phyloP scores from a whole-genome alignment of 2,888 invertebrate genomes.

The Oeneis ivallda region DNA sequence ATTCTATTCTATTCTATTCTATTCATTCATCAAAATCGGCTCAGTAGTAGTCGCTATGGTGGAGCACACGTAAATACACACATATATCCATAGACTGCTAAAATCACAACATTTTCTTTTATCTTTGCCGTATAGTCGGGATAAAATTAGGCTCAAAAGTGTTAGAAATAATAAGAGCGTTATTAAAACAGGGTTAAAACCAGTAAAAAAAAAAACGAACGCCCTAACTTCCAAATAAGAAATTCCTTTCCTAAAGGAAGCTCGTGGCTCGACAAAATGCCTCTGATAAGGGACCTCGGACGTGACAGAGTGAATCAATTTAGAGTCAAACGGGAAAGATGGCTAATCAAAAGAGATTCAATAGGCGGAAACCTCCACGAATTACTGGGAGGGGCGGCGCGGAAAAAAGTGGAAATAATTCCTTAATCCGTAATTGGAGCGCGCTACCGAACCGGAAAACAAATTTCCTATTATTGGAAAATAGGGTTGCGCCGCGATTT shows the following conservation, averaged over 20 bases:
- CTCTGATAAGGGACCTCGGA: conserved; percentile 34
- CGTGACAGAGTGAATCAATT: conserved; percentile 69
- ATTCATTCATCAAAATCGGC: too few relatives aligned
- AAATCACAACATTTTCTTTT: too few relatives aligned
- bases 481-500: conserved; percentile 54
- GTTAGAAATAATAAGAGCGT: too few relatives aligned
- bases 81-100: too few relatives aligned
- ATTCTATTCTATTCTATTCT: too few relatives aligned
- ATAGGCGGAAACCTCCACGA: conserved; percentile 77
- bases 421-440: conserved; percentile 80
- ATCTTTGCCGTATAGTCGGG: too few relatives aligned
- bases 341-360: conserved; percentile 79
- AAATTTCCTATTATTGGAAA: conserved; percentile 79
- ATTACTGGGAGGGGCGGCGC: conserved; percentile 48
- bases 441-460: conserved; percentile 82
- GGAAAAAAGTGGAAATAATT: conserved; percentile 80
- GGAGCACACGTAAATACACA: too few relatives aligned
- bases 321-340: conserved; percentile 75
- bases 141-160: too few relatives aligned
- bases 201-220: not conserved
- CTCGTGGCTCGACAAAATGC: conserved; percentile 4
- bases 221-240: not conserved
- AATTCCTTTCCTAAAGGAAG: not conserved
- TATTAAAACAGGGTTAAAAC: too few relatives aligned
- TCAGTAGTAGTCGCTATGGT: too few relatives aligned